Percentiles rank a stretch among this genome's conserved stretches.
phyloP scores from a whole-genome alignment of 2,113 vertebrate genomes.

The Saguinus midas region DNA sequence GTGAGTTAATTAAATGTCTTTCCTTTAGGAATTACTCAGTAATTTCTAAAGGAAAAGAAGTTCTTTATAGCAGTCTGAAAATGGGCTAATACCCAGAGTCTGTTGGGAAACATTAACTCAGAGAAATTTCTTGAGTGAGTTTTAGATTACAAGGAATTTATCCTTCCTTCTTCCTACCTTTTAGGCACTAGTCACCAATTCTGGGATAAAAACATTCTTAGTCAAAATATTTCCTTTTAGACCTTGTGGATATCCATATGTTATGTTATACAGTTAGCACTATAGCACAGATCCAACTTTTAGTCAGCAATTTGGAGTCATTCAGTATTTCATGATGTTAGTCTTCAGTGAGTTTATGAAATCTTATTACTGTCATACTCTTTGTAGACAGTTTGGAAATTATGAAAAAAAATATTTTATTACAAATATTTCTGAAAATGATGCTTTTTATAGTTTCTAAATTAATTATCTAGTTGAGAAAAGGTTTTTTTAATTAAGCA shows the following conservation, averaged over 20 bases:
- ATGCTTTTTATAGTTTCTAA: background rate
- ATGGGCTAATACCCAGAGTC: background rate
- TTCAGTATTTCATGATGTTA: background rate
- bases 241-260: background rate
- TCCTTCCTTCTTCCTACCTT: background rate
- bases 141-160: background rate
- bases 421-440: background rate
- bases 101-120: background rate
- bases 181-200: background rate
- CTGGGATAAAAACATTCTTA: background rate
- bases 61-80: too few relatives aligned
- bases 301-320: background rate
- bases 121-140: background rate
- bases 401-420: background rate
- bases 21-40: too few relatives aligned
- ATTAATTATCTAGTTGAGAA: background rate
- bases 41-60: too few relatives aligned
- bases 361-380: background rate
- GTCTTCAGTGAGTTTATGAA: background rate
- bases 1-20: too few relatives aligned
- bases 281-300: background rate
- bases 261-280: background rate
- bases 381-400: background rate
- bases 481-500: background rate
- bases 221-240: background rate